These are phyloP conservation scores for Balaenoptera acutorostrata DNA, from an alignment of 2,113 vertebrate species.

Conservation along the genomic window DNA sequence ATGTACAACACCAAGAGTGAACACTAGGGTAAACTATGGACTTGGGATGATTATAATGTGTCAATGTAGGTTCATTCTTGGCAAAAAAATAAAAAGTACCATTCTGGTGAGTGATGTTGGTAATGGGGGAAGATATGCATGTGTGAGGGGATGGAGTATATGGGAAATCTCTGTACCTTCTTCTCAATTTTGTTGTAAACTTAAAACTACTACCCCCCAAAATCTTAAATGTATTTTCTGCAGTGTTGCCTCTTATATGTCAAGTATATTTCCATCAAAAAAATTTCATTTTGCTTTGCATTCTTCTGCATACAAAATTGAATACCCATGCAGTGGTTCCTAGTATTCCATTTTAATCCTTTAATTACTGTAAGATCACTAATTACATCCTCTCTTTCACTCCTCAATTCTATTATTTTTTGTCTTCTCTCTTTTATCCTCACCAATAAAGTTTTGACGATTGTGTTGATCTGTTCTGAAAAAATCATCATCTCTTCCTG, in stretches of 20 bases:
- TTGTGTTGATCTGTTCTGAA: neutral
- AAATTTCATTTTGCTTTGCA: neutral
- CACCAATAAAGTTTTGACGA: neutral
- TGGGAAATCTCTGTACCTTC: neutral
- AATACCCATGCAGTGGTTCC: neutral
- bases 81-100: neutral
- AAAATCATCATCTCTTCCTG: neutral
- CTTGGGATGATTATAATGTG: neutral
- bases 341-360: neutral
- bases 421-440: neutral
- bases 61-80: neutral
- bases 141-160: neutral
- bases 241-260: neutral
- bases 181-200: neutral
- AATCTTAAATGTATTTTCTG: neutral
- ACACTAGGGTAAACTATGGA: neutral
- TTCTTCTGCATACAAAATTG: neutral
- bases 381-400: neutral
- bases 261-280: neutral
- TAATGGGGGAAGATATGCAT: neutral
- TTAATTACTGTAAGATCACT: neutral
- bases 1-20: neutral
- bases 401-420: neutral
- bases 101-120: neutral
- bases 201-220: neutral